Base-by-base conservation (phyloP, 1,140 invertebrate species). In the Heliothis subflexa region DNA sequence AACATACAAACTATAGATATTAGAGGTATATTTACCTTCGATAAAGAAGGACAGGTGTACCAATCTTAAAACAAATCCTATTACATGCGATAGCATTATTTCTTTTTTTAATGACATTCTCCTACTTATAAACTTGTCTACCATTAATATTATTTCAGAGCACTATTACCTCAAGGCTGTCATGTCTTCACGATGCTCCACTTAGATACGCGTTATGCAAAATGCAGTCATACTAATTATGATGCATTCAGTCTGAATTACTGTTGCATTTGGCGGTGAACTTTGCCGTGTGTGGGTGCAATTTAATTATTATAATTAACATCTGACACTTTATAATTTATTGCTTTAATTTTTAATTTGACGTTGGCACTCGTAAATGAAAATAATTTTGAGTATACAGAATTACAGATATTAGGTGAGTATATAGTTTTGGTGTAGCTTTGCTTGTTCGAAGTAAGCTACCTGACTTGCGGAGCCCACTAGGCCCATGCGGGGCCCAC, bases 141-240 rank as follows among this genome's bases (percentile, higher is more conserved):
- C 33, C 33, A 40, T 40, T 40, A 40, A 45, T n/a, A 18, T 61
- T 25, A 21, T 45, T 64, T 64, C 33, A 64, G 55, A 64, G 13
- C 61, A 64, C 45, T 64, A 45, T n/a, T 45, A 16, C 61, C 18
- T 64, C 61, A 64, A 64, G 61, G 61, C 40, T 16, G n/a, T 40
- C 25, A n/a, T 45, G n/a, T 64, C 61, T 18, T 33, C 28, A 18
- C n/a, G 61, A 64, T 64, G 61, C 28, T 64, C 61, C 14, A 64
- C 61, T 64, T 64, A 47, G 61, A 64, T 64, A 64, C 40, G 14
- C n/a, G 40, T 64, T 64, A 64, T 64, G 61, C 33, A 64, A 64
- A 64, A 33, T 64, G 61, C 61, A 64, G 14, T 45, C 40, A 47
- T 16, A 62, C 16, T 18, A 33, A 12, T 18, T 64, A 64, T 45